phyloP scores from a whole-genome alignment of 2,888 invertebrate species.

The Aphrophora alni region DNA sequence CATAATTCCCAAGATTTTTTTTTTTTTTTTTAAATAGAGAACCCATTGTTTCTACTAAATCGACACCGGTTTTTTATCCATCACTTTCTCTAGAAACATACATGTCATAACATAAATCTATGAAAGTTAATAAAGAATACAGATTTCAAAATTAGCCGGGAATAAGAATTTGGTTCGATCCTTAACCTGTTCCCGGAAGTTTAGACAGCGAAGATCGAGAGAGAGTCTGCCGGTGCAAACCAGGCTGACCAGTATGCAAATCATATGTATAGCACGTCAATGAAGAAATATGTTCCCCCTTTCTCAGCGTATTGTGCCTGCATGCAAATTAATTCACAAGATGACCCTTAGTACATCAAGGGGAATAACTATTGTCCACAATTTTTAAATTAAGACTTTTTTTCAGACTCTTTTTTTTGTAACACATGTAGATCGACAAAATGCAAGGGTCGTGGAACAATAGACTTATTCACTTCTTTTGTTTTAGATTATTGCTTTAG shows the following conservation, averaged over 20 bases:
- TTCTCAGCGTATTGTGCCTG: not conserved
- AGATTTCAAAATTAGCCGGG: too few relatives aligned
- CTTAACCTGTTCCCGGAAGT: slow-evolving; percentile 2
- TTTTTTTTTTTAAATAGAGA: too few relatives aligned
- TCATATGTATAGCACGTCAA: not conserved
- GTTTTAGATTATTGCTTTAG: not conserved
- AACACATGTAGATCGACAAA: not conserved
- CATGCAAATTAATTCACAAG: slow-evolving; percentile 5
- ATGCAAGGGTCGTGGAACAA: not conserved
- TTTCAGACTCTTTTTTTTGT: not conserved
- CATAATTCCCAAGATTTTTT: too few relatives aligned
- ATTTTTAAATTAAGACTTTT: not conserved
- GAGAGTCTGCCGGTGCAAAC: not conserved
- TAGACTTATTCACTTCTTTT: not conserved
- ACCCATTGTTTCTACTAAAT: too few relatives aligned
- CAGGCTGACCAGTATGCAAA: not conserved
- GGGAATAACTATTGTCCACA: slow-evolving; percentile 9
- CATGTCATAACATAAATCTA: too few relatives aligned
- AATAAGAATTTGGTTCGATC: not conserved
- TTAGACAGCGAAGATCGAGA: not conserved
- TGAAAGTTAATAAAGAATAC: too few relatives aligned
- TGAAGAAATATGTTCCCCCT: not conserved
- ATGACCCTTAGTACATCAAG: slow-evolving; percentile 2
- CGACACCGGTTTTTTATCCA: too few relatives aligned
- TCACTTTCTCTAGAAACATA: too few relatives aligned